These are phyloP conservation scores for Pristionchus fissidentatus DNA, from an alignment of 2,888 invertebrate species.

Conservation along the genomic window DNA sequence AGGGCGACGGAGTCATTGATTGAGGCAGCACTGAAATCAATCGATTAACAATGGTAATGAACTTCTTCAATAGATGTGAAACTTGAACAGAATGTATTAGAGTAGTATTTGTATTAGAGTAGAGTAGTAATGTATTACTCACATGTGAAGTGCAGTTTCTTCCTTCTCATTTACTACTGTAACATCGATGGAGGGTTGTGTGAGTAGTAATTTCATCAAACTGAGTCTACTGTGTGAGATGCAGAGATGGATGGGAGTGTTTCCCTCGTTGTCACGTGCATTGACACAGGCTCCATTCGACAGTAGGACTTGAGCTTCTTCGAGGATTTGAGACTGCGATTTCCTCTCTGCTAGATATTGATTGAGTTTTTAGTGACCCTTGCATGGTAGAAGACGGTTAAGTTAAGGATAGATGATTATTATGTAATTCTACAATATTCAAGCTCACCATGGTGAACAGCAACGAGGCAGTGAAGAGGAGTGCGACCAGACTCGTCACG, in stretches of 20 bases:
- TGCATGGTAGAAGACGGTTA: no score
- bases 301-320: neutral
- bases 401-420: no score
- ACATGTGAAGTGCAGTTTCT: slow-evolving; percentile 21
- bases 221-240: neutral
- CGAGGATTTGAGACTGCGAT: neutral
- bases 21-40: slow-evolving; percentile 8
- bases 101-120: no score
- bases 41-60: neutral
- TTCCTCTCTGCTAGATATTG: neutral
- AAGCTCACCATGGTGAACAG: neutral
- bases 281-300: slow-evolving; percentile 2
- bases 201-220: neutral
- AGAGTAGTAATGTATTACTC: neutral
- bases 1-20: neutral
- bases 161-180: neutral
- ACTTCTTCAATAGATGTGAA: no score
- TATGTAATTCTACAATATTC: neutral
- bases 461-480: slow-evolving; percentile 31
- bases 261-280: neutral
- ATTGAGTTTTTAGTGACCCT: no score
- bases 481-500: slow-evolving; percentile 3
- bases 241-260: slow-evolving; percentile 14
- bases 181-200: neutral
- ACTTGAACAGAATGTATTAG: no score